Evolutionary conservation across 2,113 vertebrate genomes (phyloP), one percentile per base, ranked within the genome.

Genomic region (Podarcis muralis): DNA sequence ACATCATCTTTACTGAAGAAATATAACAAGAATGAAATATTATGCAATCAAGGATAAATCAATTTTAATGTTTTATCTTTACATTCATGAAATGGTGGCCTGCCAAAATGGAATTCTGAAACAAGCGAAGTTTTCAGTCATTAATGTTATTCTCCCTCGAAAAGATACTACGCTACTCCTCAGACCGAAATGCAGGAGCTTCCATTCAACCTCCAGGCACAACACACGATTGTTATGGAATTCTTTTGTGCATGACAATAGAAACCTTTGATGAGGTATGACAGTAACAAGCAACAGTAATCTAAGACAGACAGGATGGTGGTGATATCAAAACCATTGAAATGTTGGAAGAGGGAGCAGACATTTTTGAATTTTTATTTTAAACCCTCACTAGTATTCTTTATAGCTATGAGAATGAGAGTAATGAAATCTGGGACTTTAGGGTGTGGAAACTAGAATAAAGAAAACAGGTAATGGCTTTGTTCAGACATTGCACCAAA

Each of bases 31-130:
- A 66, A 81, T 6, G 16, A 84, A 40, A 40, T 85, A 83, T 65
- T 2, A 22, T 2, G 20, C 0, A 4, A 86, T 78, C 65, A 71
- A 69, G 85, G 75, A 53, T 79, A 69, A 80, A 71, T 79, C 43
- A 12, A 71, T 87, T 87, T 35, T 79, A 30, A 53, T 69, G n/a
- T 69, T 79, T 87, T 80, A 80, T 87, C n/a, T 87, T 68, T 35
- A 13, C 59, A 48, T 22, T 35, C 65, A 23, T 69, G 48, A 30
- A 35, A 12, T 35, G 13, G 75, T 5, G 5, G 76, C 18, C 59
- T 69, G 62, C 37, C 30, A 2, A 40, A 66, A 35, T 27, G 4
- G n/a, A 43, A 74, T 6, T 75, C n/a, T 62, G 48, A 30, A 74
- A 75, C 48, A 74, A 65, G 23, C 4, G 2, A 30, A 22, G 8